Base-by-base conservation (phyloP, 2,113 vertebrate genomes). In the Calidris pygmaea region DNA sequence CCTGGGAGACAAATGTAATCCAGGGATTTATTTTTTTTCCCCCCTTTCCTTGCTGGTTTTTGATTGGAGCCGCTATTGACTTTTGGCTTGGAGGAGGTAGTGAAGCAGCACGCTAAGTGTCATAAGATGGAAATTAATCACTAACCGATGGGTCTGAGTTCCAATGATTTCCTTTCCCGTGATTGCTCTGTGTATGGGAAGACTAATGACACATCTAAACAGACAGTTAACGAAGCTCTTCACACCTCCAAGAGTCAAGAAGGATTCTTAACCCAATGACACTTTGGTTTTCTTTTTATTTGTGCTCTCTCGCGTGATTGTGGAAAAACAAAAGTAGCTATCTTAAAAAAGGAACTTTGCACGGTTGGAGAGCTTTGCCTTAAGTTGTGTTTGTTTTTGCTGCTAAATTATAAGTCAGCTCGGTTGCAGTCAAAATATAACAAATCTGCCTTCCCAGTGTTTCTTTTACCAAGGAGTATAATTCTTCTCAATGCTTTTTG, bases 101-200 rank as follows among this genome's bases (percentile, higher is more conserved):
- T 43, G 91, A 68, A 95, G 94, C 87, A 94, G 70, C 90, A 79
- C 5, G n/a, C 93, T 37, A 67, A 87, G 81, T 95, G 72, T 93
- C 91, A 13, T 66, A 80, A 84, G 74, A 91, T 87, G 85, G 86
- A 97, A 97, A 97, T 97, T 93, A 98, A 97, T 98, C 94, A 96
- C 88, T 93, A 92, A 96, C 88, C 17, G 24, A 97, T 45, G 72
- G 91, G 77, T 95, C 93, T 96, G 96, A 98, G 97, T 89, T 96
- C 91, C 93, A 97, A 7, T 97, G 97, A 97, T 98, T 98, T 97
- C 91, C 93, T 93, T 90, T 96, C 63, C 53, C 1, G 30, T 96
- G 97, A 97, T 96, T 96, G 93, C 88, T 80, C 73, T 95, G n/a
- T 77, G 3, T 81, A 89, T 60, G 53, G 63, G 53, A 87, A 82